Evolutionary conservation across 2,797 vertebrate genomes (phyloP), one percentile per base, ranked within the genome.

Genomic region (Lepilemur septentrionalis): DNA sequence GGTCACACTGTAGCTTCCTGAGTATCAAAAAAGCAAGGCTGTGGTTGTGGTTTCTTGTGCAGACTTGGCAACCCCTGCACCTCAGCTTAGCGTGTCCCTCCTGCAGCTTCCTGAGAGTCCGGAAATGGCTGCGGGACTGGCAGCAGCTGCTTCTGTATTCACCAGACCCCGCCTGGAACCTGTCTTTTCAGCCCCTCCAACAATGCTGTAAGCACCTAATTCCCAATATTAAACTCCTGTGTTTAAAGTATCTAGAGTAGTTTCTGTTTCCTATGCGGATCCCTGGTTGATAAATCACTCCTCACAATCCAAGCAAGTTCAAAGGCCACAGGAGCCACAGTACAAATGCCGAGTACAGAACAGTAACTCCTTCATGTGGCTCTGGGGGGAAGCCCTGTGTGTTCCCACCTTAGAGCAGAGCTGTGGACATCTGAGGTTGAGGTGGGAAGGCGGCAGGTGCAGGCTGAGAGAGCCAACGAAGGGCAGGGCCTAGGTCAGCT

Each of bases 381-480:
- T 76, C 1, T 38, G 41, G 48, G 61, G 38, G 61, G 46, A 28
- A 25, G 25, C 11, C n/a, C 46, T 85, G 28, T 23, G 35, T 57
- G 14, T 13, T 50, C 30, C 88, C 30, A 46, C 6, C 23, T 50
- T 65, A 43, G 17, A 69, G 59, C 57, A 63, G 35, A 84, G 43
- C 14, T 0, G 0, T 10, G 30, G 15, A 35, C 9, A 14, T 46
- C 52, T 8, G 32, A 28, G 28, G 59, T 3, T 22, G 25, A 93
- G 63, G 38, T 15, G 38, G 28, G n/a, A 38, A 1, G 7, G 43
- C 0, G 1, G 46, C 28, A 69, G 59, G 28, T 4, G 20, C 30
- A 73, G 52, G 22, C 41, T 20, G 25, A 22, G 43, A 1, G 3
- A 32, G 15, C 41, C 32, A 61, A 9, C 4, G 32, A 57, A 35